Base-by-base conservation (phyloP, 2,888 invertebrate genomes). In the Molanna angustata region DNA sequence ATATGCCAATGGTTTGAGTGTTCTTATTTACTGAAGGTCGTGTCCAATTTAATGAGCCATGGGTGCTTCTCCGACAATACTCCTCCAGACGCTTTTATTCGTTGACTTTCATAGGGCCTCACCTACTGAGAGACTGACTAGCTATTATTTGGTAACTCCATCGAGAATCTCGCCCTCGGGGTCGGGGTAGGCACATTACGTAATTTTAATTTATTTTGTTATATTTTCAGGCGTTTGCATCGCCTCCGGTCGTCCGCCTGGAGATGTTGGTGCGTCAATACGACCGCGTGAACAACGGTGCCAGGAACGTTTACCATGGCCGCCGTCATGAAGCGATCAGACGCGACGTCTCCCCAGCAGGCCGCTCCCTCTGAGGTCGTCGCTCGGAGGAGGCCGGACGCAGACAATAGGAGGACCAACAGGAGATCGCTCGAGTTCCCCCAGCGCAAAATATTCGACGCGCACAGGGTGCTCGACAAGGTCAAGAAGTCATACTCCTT, bases 371-470 rank as follows among this genome's bases (percentile, higher is more conserved):
- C 47, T 55, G 62, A 62, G 54, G 62, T 61, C 43, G 63, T 62
- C 33, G 17, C 39, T n/a, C 19, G 18, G 21, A 14, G 39, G n/a
- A 20, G 42, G 14, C 6, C 11, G 14, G 2, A 44, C 40, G 13
- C 46, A 31, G 41, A 37, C 41, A 35, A 53, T 31, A 76, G 75
- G 60, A 68, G 70, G 54, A 74, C 73, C 57, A 76, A 76, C 64
- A 65, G 78, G 43, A 68, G 74, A 60, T 76, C 77, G 52, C 69
- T 78, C 27, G 78, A 78, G 65, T 71, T 78, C 27, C 76, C 76
- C 62, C 53, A 58, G 54, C 43, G 60, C 14, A 61, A 61, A 47
- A 54, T 61, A 33, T 50, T 49, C 51, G 59, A 59, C 47, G 48
- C 56, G 9, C 48, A 54, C 16, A 42, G 57, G 22, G 52, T 52